Conservation (phyloP, 2,888 invertebrate genomes). For the Onthophagus sagittarius region DNA sequence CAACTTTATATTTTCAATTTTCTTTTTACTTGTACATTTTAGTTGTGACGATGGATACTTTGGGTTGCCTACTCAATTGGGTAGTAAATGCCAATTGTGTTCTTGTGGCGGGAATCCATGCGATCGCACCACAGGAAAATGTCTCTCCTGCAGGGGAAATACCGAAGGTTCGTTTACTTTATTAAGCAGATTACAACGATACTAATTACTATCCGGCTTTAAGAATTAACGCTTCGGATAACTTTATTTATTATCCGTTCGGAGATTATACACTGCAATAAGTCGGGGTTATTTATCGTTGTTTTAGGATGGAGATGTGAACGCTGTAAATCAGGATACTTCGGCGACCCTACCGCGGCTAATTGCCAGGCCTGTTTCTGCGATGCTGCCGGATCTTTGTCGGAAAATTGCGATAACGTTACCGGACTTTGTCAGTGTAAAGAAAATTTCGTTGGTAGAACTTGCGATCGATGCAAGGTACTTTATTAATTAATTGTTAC, state of each 20-base stretch:
- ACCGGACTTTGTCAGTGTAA: slow-evolving; percentile 75
- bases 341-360: slow-evolving; percentile 60
- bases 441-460: slow-evolving; percentile 65
- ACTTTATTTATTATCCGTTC: background rate
- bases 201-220: background rate
- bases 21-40: slow-evolving; percentile 21
- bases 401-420: slow-evolving; percentile 64
- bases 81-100: slow-evolving; percentile 74
- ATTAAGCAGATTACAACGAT: background rate
- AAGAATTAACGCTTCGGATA: background rate
- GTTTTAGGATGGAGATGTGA: slow-evolving; percentile 63
- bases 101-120: slow-evolving; percentile 85
- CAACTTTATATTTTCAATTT: background rate
- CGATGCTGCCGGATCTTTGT: slow-evolving; percentile 67
- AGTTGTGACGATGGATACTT: slow-evolving; percentile 82
- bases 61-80: slow-evolving; percentile 72
- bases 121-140: slow-evolving; percentile 78
- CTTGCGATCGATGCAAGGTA: slow-evolving; percentile 65
- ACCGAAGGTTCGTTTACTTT: slow-evolving; percentile 53
- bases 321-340: slow-evolving; percentile 62
- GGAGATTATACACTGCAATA: background rate
- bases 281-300: slow-evolving; percentile 38
- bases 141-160: slow-evolving; percentile 76
- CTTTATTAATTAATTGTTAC: slow-evolving; percentile 23
- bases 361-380: slow-evolving; percentile 76